phyloP scores from a whole-genome alignment of 1,140 invertebrate species.

The Trichoplusia ni region DNA sequence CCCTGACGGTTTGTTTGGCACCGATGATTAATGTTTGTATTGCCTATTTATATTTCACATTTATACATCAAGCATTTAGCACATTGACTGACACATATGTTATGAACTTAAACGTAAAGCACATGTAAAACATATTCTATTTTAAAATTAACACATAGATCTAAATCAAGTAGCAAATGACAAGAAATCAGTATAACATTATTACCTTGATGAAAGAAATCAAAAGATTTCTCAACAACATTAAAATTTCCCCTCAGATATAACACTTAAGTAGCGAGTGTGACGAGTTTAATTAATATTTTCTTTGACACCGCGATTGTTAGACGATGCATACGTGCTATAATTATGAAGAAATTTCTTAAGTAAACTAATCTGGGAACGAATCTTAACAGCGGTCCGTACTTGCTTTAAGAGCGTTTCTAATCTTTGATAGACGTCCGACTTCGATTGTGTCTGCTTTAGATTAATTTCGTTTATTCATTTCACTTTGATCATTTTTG shows the following conservation, averaged over 20 bases:
- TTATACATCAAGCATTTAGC: background rate
- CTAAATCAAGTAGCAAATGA: background rate
- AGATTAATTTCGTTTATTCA: slow-evolving; percentile 36
- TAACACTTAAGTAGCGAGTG: slow-evolving; percentile 32
- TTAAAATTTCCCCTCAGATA: slow-evolving; percentile 34
- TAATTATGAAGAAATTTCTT: slow-evolving; percentile 44
- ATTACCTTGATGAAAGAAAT: slow-evolving; percentile 20
- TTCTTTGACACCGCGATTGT: slow-evolving; percentile 30
- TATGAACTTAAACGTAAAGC: background rate
- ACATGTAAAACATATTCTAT: background rate
- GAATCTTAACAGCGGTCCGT: slow-evolving; percentile 36
- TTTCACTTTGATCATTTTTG: slow-evolving; percentile 42
- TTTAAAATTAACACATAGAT: too few relatives aligned
- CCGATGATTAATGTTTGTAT: slow-evolving; percentile 22
- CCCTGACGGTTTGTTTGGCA: slow-evolving; percentile 13
- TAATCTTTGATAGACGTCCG: slow-evolving; percentile 41
- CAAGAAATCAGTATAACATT: slow-evolving; percentile 23
- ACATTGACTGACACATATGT: background rate
- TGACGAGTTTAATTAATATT: slow-evolving; percentile 34
- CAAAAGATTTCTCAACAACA: slow-evolving; percentile 20
- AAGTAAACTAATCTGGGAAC: slow-evolving; percentile 37
- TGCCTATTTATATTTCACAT: background rate
- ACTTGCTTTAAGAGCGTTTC: slow-evolving; percentile 38
- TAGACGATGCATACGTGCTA: slow-evolving; percentile 30
- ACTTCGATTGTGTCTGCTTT: slow-evolving; percentile 32